Evolutionary conservation across 2,797 vertebrate genomes (phyloP), one percentile per base, ranked within the genome.

Genomic region (Novumbra hubbsi): DNA sequence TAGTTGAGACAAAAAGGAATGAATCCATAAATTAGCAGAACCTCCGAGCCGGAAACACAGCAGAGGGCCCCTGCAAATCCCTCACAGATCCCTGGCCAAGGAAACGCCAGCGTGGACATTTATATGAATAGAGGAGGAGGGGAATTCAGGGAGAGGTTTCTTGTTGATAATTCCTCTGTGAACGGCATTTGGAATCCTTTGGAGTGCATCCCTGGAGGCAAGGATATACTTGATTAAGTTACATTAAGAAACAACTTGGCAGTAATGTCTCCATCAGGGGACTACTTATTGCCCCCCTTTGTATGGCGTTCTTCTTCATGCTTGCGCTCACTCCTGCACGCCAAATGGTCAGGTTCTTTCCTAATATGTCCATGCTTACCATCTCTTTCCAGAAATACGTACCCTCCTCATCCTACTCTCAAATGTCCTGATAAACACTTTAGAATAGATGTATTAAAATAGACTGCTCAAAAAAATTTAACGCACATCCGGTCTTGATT

Each of bases 1-100:
- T 92, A 91, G 91, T 86, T n/a, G 70, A 91, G 88, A 91, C 87
- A 86, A 91, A 93, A 93, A 92, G 80, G 88, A 92, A 93, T 89
- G 81, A 88, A 92, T 92, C 81, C 87, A 93, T 93, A 92, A 92
- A 92, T 92, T 86, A 93, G 81, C 71, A 38, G 82, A 84, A 87
- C 45, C 84, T 90, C 87, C 71, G 80, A 84, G 87, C 71, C 4
- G 83, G 85, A 84, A 83, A 87, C 76, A 75, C 79, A 87, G 78
- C 81, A 67, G 68, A 81, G 82, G 77, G 78, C 83, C 85, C 69
- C 77, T 70, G 75, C 57, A 70, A 62, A 75, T 71, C 76, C 75
- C 81, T 81, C 78, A 80, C 48, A 83, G 78, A 87, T 87, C 81
- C 83, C 72, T 73, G 79, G 83, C 73, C 78, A 80, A 27, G 71